Evolutionary conservation across 2,797 vertebrate species (phyloP).

Genomic region (Miopithecus talapoin): DNA sequence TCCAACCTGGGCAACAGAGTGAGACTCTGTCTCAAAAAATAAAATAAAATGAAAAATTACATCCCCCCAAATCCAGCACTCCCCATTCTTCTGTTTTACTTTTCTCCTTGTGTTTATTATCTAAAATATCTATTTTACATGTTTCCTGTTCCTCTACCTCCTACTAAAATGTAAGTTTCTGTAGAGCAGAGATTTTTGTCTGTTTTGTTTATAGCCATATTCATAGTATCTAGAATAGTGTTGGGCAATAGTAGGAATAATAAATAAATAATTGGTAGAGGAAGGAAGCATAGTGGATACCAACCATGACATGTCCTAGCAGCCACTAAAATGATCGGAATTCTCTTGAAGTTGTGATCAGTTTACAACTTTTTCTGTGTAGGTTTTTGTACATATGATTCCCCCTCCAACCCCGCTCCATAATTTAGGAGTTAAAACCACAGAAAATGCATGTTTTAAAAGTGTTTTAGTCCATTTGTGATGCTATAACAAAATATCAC

Average conservation of each 20-base stretch:
- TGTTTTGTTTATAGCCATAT: background rate
- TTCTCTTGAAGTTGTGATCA: conserved; percentile 85
- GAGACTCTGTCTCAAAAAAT: background rate
- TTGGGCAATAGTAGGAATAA: background rate
- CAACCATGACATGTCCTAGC: conserved; percentile 83
- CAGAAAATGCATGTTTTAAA: conserved; percentile 77
- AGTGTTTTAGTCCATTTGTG: background rate
- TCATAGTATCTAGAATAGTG: background rate
- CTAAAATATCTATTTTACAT: background rate
- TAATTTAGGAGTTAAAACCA: conserved; percentile 82
- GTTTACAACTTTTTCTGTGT: conserved; percentile 85
- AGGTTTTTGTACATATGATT: conserved; percentile 81
- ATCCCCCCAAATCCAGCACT: background rate
- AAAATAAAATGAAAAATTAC: background rate
- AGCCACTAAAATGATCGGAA: conserved; percentile 84
- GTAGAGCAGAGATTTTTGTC: background rate
- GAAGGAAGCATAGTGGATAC: conserved; percentile 78
- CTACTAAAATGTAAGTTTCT: background rate
- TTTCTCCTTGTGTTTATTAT: conserved; percentile 63
- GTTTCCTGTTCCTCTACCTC: background rate
- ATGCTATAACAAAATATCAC: background rate
- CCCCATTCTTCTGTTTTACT: conserved; percentile 74
- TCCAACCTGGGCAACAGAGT: background rate
- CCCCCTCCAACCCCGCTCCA: conserved; percentile 81
- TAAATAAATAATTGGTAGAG: background rate